These are phyloP conservation scores for Tipula lateralis DNA, from an alignment of 2,888 invertebrate genomes.

Conservation along the genomic window DNA sequence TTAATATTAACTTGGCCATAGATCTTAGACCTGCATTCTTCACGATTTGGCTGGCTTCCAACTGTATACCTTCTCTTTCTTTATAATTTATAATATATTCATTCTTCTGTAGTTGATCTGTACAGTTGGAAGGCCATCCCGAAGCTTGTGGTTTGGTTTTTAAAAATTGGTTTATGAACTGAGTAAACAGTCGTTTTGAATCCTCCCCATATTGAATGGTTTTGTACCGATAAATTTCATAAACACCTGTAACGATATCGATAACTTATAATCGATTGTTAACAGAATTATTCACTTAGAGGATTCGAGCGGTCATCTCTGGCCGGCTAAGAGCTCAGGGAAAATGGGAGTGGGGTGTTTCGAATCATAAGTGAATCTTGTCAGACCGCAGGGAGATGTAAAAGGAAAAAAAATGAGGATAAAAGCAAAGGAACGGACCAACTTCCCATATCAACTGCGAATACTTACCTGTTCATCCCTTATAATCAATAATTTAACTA, in stretches of 20 bases:
- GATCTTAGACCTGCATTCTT: conserved; percentile 38
- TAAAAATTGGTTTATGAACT: conserved; percentile 39
- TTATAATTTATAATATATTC: conserved; percentile 36
- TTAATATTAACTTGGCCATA: conserved; percentile 39
- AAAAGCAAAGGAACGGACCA: too few relatives aligned
- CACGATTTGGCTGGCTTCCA: conserved; percentile 36
- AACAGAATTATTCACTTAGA: too few relatives aligned
- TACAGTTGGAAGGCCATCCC: conserved; percentile 37
- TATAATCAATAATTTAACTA: too few relatives aligned
- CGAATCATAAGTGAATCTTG: too few relatives aligned
- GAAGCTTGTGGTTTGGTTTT: conserved; percentile 38
- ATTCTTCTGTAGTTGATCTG: conserved; percentile 33
- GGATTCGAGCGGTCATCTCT: conserved; percentile 32
- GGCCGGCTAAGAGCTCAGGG: conserved; percentile 39
- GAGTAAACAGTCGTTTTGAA: conserved; percentile 36
- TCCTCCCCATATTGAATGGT: conserved; percentile 35
- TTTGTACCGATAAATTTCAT: conserved; percentile 40
- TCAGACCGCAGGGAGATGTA: too few relatives aligned
- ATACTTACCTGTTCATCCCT: too few relatives aligned
- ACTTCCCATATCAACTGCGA: too few relatives aligned
- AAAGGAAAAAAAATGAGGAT: too few relatives aligned
- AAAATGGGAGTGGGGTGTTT: too few relatives aligned
- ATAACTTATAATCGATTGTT: too few relatives aligned
- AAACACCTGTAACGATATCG: conserved; percentile 38
- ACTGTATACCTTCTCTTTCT: conserved; percentile 35